A percentile compares a stretch with the other conserved stretches of the same genome.
Conservation (phyloP, 2,797 vertebrate genomes). For the Salarias fasciatus region DNA sequence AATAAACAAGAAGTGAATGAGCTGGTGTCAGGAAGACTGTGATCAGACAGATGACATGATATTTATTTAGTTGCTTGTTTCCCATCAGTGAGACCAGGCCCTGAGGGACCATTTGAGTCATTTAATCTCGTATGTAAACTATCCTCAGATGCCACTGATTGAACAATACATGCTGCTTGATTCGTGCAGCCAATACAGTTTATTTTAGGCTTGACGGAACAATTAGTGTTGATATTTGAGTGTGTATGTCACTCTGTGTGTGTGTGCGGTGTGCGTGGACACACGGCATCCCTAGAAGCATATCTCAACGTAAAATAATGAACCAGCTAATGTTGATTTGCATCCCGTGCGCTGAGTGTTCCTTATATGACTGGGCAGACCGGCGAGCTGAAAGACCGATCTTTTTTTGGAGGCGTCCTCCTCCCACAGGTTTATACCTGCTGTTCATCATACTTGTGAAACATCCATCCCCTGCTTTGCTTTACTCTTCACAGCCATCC, state of each 20-base stretch:
- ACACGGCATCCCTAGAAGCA: constrained; percentile 38
- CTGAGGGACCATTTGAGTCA: constrained; percentile 63
- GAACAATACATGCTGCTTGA: constrained; percentile 70
- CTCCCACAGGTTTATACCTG: constrained; percentile 79
- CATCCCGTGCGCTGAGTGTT: constrained; percentile 49
- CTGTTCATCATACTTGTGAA: constrained; percentile 79
- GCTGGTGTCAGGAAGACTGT: constrained; percentile 75
- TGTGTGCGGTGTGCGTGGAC: background rate
- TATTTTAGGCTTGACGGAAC: constrained; percentile 67
- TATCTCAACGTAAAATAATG: constrained; percentile 41
- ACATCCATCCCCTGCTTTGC: constrained; percentile 69
- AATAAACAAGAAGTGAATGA: constrained; percentile 81
- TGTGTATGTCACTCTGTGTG: constrained; percentile 20
- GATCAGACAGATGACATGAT: constrained; percentile 72
- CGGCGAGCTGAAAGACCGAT: constrained; percentile 49
- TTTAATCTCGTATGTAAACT: constrained; percentile 75
- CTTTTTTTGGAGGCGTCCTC: constrained; percentile 75
- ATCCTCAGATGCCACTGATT: constrained; percentile 67
- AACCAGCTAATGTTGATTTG: constrained; percentile 70
- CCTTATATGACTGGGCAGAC: constrained; percentile 78
- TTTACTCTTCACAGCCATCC: constrained; percentile 68
- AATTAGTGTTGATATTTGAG: constrained; percentile 64
- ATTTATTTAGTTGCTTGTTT: constrained; percentile 84
- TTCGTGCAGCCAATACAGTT: constrained; percentile 63
- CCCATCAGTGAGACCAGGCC: constrained; percentile 71